Base-by-base conservation (phyloP, 2,888 invertebrate genomes). In the Caenorhabditis doughertyi region DNA sequence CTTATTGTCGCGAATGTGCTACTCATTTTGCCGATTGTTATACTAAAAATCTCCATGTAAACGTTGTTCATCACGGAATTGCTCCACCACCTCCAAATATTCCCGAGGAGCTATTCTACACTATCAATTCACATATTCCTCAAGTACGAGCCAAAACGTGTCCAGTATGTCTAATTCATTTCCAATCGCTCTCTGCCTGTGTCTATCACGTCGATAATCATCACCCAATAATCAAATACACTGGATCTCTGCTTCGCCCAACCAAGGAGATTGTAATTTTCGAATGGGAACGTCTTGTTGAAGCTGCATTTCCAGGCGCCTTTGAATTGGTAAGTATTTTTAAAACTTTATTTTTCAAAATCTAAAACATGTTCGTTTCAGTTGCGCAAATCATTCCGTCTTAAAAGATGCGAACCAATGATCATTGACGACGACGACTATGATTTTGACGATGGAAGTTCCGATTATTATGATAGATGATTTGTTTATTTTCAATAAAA, bases 251-350 rank as follows among this genome's bases (percentile, higher is more conserved):
- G 13, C 7, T 65, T 1, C 32, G 29, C 7, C 65, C 65, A 1
- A 65, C 65, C 23, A 47, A 49, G n/a, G 65, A 65, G 27, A 16
- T 27, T 13, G 35, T 49, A 9, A 49, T 65, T 23, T 51, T 35
- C 21, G 65, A 65, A 51, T 65, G 65, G 65, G 65, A 65, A 35
- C 29, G 51, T 32, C 65, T 65, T 3, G 32, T 65, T 4, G 32
- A 65, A 3, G n/a, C 65, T 1, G 51, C 32, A 0, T 65, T 25
- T 49, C 51, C 65, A 3, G 65, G 65, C 11, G 18, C 49, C 4
- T 21, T 65, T 13, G 8, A 51, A 35, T n/a, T 32, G 49, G 65
- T 35, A 32, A n/a, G n/a, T 32, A n/a, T 23, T 35, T 29, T 7
- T 62, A 23, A 35, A 39, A n/a, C 4, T 39, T 42, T 39, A 35